phyloP scores from a whole-genome alignment of 2,113 vertebrate genomes.

The Panthera leo region DNA sequence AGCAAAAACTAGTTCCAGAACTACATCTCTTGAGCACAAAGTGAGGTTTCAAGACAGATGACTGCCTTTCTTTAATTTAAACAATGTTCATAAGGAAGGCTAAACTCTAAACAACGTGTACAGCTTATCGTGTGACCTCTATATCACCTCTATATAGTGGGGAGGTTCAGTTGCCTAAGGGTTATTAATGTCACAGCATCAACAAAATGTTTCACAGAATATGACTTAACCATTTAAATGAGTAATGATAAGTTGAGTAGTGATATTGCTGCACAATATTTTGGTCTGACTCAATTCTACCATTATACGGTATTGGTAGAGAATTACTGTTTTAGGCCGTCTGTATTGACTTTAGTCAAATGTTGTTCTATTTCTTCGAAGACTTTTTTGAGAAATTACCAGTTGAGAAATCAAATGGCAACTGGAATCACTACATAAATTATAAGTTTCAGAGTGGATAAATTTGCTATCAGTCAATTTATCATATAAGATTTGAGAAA shows the following conservation, averaged over 20 bases:
- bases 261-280: background rate
- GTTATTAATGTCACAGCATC: background rate
- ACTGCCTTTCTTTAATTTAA: background rate
- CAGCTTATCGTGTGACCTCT: background rate
- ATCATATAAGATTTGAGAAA: conserved; percentile 45
- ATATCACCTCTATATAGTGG: background rate
- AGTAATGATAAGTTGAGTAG: background rate
- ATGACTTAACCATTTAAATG: background rate
- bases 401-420: background rate
- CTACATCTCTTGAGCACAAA: background rate
- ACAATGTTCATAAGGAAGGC: background rate
- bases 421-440: conserved; percentile 6
- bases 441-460: background rate
- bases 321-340: background rate
- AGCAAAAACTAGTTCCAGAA: background rate
- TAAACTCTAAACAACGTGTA: background rate
- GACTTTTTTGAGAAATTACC: conserved; percentile 11
- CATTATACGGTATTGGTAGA: background rate
- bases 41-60: background rate
- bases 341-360: background rate
- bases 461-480: conserved; percentile 39
- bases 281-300: background rate
- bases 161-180: background rate
- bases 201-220: background rate
- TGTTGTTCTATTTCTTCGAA: conserved; percentile 36